phyloP scores from a whole-genome alignment of 2,113 vertebrate genomes.

The Corynorhinus townsendii region DNA sequence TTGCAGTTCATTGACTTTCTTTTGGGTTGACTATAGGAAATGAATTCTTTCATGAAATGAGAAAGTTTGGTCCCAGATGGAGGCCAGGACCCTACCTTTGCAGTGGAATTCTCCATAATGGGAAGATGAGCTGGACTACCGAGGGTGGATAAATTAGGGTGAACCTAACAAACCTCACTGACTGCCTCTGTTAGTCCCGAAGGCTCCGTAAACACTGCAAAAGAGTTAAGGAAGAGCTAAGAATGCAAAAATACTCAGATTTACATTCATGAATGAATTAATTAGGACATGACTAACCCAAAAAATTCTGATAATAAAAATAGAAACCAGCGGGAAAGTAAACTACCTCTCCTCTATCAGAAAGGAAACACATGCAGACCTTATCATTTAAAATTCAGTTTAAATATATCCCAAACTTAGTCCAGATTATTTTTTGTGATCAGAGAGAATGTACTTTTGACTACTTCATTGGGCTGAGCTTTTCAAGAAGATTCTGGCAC shows the following conservation, averaged over 20 bases:
- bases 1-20: not conserved
- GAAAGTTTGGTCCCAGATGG: not conserved
- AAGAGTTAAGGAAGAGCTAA: not conserved
- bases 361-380: not conserved
- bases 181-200: not conserved
- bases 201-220: not conserved
- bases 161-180: not conserved
- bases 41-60: not conserved
- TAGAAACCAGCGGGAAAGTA: conserved; percentile 25
- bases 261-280: conserved; percentile 17
- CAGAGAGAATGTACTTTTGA: conserved; percentile 20
- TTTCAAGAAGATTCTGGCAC: conserved; percentile 32
- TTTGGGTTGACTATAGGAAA: not conserved
- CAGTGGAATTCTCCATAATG: not conserved
- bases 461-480: conserved; percentile 32
- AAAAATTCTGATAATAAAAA: conserved; percentile 45
- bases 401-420: conserved; percentile 32
- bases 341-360: not conserved
- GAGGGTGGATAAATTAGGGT: not conserved
- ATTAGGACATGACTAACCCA: conserved; percentile 4
- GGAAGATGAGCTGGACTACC: not conserved
- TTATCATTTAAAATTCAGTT: conserved; percentile 44
- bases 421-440: conserved; percentile 37
- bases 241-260: not conserved
- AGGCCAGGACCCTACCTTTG: not conserved